Evolutionary conservation across 2,797 vertebrate species (phyloP).

Genomic region (Neosilurus mollespiculum): DNA sequence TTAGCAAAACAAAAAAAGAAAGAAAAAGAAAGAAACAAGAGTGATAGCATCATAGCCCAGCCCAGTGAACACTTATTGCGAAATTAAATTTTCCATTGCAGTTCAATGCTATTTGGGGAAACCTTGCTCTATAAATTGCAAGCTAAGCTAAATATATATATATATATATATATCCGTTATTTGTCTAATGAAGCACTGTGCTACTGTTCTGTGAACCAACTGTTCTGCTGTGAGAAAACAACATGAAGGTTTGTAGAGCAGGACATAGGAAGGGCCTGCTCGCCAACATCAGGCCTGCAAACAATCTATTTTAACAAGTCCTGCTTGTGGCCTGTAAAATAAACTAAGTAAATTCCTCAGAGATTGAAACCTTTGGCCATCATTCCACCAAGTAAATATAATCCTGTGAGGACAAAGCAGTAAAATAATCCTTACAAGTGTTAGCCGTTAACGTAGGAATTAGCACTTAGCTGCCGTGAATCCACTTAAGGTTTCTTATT

Average conservation of each 20-base stretch:
- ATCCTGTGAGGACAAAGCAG: slow-evolving; percentile 36
- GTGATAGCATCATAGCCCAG: background rate
- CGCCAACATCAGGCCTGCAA: slow-evolving; percentile 26
- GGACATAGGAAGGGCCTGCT: slow-evolving; percentile 30
- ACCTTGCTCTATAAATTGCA: background rate
- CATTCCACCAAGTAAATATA: slow-evolving; percentile 37
- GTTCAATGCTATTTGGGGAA: background rate
- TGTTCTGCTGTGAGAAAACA: background rate
- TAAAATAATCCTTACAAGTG: slow-evolving; percentile 43
- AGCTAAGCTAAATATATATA: background rate
- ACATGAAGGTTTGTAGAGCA: background rate
- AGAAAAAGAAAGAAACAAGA: background rate
- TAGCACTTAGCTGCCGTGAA: slow-evolving; percentile 45
- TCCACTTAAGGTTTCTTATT: slow-evolving; percentile 43
- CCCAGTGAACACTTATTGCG: background rate
- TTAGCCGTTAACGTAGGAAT: slow-evolving; percentile 43
- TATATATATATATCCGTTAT: background rate
- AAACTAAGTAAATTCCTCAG: slow-evolving; percentile 45
- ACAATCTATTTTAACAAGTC: slow-evolving; percentile 39
- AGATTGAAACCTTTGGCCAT: slow-evolving; percentile 25
- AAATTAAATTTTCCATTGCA: background rate
- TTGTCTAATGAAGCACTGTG: background rate
- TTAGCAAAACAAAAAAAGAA: background rate
- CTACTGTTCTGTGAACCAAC: background rate
- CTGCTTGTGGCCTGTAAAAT: slow-evolving; percentile 49